These are phyloP conservation scores for Pipistrellus nathusii DNA, from an alignment of 2,797 vertebrate genomes.

Conservation along the genomic window DNA sequence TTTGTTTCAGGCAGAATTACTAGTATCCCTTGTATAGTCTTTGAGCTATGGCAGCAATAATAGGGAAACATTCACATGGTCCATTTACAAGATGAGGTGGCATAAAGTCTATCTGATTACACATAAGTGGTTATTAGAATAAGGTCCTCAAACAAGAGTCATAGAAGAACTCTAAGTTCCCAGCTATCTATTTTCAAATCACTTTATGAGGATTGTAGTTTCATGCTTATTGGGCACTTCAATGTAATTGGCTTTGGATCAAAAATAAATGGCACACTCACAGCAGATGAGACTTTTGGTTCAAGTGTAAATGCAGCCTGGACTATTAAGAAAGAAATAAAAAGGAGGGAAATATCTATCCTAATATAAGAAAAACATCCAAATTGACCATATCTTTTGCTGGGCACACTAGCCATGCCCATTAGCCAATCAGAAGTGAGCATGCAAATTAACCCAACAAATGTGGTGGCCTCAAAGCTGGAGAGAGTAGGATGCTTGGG, in stretches of 20 bases:
- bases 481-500: too few species aligned
- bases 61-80: constrained; percentile 79
- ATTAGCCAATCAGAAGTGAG: too few species aligned
- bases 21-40: constrained; percentile 74
- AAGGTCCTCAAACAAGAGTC: constrained; percentile 78
- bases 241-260: constrained; percentile 75
- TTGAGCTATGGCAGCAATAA: constrained; percentile 80
- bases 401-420: too few species aligned
- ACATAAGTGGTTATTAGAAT: constrained; percentile 83
- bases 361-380: too few species aligned
- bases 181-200: constrained; percentile 70
- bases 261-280: constrained; percentile 75
- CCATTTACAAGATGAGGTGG: constrained; percentile 85
- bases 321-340: constrained; percentile 77
- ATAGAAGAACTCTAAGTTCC: constrained; percentile 77
- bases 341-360: constrained; percentile 74
- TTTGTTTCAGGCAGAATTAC: constrained; percentile 80
- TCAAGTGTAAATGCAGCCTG: constrained; percentile 64
- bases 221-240: constrained; percentile 74
- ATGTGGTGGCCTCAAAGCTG: too few species aligned
- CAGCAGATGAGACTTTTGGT: constrained; percentile 62
- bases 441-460: too few species aligned
- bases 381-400: too few species aligned
- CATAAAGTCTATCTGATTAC: constrained; percentile 86
- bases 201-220: constrained; percentile 80